Evolutionary conservation across 1,140 invertebrate species (phyloP).

Genomic region (Brachionus asplanchnoidis): DNA sequence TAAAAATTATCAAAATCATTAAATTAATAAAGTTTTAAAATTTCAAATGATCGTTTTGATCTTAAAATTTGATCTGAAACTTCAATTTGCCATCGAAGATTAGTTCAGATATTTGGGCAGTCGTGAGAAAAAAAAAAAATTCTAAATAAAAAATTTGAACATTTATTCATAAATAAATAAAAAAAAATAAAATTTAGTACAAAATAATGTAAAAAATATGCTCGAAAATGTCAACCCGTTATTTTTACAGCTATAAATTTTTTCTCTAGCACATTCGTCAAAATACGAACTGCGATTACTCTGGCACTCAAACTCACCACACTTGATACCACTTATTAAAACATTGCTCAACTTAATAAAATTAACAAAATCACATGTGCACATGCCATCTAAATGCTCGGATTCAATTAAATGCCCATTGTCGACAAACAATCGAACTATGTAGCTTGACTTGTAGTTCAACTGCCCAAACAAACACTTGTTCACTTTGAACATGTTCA

Average conservation of each 20-base stretch:
- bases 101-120: no score
- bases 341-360: background rate
- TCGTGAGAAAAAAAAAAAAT: no score
- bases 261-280: background rate
- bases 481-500: background rate
- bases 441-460: background rate
- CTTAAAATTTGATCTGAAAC: no score
- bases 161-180: background rate
- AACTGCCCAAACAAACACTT: background rate
- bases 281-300: background rate
- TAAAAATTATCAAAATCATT: no score
- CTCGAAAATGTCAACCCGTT: background rate
- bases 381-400: background rate
- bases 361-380: background rate
- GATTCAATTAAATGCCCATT: background rate
- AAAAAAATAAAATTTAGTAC: background rate
- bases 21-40: no score
- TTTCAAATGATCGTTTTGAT: no score
- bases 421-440: background rate
- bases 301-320: background rate
- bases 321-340: background rate
- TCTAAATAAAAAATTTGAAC: background rate
- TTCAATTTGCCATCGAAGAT: no score
- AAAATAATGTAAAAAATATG: background rate
- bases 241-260: background rate